Conservation (phyloP, 2,113 vertebrate species). For the Seriola rivoliana region DNA sequence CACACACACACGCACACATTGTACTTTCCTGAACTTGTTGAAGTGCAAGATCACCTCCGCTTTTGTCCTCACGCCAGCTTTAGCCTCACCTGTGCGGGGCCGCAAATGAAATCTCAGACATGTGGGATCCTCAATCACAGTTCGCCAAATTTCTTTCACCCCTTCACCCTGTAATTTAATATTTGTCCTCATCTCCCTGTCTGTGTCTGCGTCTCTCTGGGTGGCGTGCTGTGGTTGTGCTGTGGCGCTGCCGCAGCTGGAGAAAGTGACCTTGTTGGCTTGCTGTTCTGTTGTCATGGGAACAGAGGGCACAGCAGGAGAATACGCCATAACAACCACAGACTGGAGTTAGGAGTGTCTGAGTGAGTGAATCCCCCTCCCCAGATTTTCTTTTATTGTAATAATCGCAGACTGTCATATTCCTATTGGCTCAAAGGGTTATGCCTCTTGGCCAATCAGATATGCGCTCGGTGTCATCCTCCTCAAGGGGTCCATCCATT, state of each 20-base stretch:
- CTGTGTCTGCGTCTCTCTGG: slow-evolving; percentile 12
- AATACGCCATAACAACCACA: slow-evolving; percentile 27
- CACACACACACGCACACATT: neutral
- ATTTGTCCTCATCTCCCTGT: slow-evolving; percentile 41
- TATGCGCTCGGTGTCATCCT: slow-evolving; percentile 11
- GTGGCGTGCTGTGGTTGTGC: slow-evolving; percentile 19
- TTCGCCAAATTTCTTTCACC: slow-evolving; percentile 19
- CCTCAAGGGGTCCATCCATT: slow-evolving; percentile 38
- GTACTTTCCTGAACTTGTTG: neutral
- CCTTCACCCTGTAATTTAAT: slow-evolving; percentile 46
- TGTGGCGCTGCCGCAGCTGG: slow-evolving; percentile 56
- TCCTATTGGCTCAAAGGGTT: slow-evolving; percentile 36
- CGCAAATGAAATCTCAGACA: slow-evolving; percentile 63
- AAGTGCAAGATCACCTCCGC: slow-evolving; percentile 7
- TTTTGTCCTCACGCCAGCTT: slow-evolving; percentile 30
- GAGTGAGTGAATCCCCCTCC: neutral
- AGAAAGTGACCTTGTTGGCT: slow-evolving; percentile 76
- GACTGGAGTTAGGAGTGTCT: neutral
- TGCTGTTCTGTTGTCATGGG: slow-evolving; percentile 79
- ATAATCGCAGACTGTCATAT: neutral
- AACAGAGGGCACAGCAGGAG: slow-evolving; percentile 68
- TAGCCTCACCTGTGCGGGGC: slow-evolving; percentile 39
- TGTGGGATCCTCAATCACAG: slow-evolving; percentile 23
- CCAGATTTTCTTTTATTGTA: neutral
- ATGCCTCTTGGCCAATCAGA: slow-evolving; percentile 49